Evolutionary conservation across 2,888 invertebrate genomes (phyloP).

Genomic region (Stomorhina lunata): DNA sequence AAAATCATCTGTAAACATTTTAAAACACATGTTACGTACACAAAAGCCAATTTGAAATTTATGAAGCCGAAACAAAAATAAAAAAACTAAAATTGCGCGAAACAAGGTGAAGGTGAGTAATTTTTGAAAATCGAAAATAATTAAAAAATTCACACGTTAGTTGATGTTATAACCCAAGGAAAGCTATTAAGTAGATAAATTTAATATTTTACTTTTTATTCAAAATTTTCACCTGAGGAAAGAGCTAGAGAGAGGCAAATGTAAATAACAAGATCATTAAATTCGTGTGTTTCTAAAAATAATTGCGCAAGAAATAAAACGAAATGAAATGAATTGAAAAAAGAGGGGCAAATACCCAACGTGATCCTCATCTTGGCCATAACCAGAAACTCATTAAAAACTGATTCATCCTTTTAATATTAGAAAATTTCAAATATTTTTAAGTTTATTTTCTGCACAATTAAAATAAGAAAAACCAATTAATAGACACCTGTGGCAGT

Average conservation of each 20-base stretch:
- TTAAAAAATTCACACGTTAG: constrained; percentile 30
- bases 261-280: constrained; percentile 34
- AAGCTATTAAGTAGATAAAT: not conserved
- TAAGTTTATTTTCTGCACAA: constrained; percentile 33
- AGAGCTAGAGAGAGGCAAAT: not conserved
- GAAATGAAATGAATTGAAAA: no score
- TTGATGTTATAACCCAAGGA: not conserved
- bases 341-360: not conserved
- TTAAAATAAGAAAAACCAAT: constrained; percentile 14
- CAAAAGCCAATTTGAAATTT: constrained; percentile 11
- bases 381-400: constrained; percentile 21
- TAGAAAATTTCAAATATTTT: constrained; percentile 45
- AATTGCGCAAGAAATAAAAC: no score
- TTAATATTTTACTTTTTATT: not conserved
- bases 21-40: constrained; percentile 35
- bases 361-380: not conserved
- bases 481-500: constrained; percentile 54
- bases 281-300: constrained; percentile 36
- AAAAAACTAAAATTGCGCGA: no score
- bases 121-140: constrained; percentile 27
- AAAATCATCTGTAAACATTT: constrained; percentile 18
- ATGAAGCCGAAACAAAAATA: constrained; percentile 22
- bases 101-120: constrained; percentile 65
- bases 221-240: no score
- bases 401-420: constrained; percentile 60